Conservation (phyloP, 2,888 invertebrate genomes). For the Cyclophora punctaria region DNA sequence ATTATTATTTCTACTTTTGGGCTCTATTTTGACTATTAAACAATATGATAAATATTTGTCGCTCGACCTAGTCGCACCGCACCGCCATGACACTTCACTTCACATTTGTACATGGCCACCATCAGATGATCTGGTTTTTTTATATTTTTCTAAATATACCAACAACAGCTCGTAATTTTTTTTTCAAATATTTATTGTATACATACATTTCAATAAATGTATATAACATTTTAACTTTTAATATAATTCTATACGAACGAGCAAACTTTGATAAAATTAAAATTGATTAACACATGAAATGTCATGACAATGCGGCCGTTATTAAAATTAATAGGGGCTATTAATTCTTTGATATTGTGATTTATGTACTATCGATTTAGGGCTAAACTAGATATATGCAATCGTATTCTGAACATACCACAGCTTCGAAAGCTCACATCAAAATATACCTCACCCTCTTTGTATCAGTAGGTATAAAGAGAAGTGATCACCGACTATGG, state of each 20-base stretch:
- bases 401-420: conserved; percentile 24
- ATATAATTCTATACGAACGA: conserved; percentile 74
- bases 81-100: conserved; percentile 57
- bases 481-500: conserved; percentile 19
- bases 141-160: conserved; percentile 74
- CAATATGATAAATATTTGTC: conserved; percentile 58
- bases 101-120: conserved; percentile 79
- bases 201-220: conserved; percentile 53
- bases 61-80: conserved; percentile 39
- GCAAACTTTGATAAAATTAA: conserved; percentile 75
- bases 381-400: conserved; percentile 64
- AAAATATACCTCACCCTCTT: conserved; percentile 8
- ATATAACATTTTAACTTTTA: conserved; percentile 60
- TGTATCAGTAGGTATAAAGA: conserved; percentile 7
- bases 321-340: conserved; percentile 13
- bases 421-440: conserved; percentile 10
- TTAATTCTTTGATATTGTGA: conserved; percentile 63
- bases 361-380: conserved; percentile 69
- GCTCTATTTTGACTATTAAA: conserved; percentile 72
- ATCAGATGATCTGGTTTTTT: conserved; percentile 80
- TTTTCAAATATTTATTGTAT: conserved; percentile 58
- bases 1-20: conserved; percentile 45
- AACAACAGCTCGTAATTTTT: conserved; percentile 66
- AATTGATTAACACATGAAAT: conserved; percentile 71
- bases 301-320: conserved; percentile 47